These are phyloP conservation scores for Tethea ocularis DNA, from an alignment of 2,888 invertebrate species.

Conservation along the genomic window DNA sequence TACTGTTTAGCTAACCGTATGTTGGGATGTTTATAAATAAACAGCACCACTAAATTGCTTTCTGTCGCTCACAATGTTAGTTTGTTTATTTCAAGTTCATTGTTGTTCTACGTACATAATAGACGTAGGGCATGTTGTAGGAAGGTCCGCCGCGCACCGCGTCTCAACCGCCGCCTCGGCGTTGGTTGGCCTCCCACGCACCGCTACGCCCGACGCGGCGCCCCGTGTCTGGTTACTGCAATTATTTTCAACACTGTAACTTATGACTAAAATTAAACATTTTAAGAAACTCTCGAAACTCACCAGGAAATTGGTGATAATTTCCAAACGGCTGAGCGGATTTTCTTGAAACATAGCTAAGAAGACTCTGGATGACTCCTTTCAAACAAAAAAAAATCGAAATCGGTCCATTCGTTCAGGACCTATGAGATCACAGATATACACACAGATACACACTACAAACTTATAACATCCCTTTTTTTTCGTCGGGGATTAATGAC, in stretches of 20 bases:
- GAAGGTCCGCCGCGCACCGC: conserved; percentile 8
- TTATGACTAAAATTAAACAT: no score
- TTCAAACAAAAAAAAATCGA: no score
- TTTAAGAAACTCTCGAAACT: no score
- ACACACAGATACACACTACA: no score
- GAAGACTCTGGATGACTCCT: no score
- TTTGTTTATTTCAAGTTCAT: conserved; percentile 45
- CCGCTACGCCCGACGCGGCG: conserved; percentile 22
- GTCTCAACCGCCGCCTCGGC: conserved; percentile 25
- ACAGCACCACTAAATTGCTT: conserved; percentile 25
- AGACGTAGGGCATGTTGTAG: conserved; percentile 10
- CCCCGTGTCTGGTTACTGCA: conserved; percentile 29
- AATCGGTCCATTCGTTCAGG: no score
- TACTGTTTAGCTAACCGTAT: conserved; percentile 28
- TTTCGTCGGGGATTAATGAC: no score
- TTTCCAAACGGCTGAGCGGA: no score
- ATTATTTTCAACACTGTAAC: conserved; percentile 31
- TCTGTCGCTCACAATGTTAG: conserved; percentile 24
- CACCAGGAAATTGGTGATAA: no score
- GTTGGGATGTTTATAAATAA: conserved; percentile 41
- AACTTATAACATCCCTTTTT: no score
- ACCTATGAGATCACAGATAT: no score
- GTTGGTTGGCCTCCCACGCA: conserved; percentile 37
- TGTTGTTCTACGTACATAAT: conserved; percentile 38
- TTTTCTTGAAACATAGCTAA: no score